A percentile compares a stretch with the other conserved stretches of the same genome.
Conservation (phyloP, 2,113 vertebrate species). For the Lamprotornis superbus region DNA sequence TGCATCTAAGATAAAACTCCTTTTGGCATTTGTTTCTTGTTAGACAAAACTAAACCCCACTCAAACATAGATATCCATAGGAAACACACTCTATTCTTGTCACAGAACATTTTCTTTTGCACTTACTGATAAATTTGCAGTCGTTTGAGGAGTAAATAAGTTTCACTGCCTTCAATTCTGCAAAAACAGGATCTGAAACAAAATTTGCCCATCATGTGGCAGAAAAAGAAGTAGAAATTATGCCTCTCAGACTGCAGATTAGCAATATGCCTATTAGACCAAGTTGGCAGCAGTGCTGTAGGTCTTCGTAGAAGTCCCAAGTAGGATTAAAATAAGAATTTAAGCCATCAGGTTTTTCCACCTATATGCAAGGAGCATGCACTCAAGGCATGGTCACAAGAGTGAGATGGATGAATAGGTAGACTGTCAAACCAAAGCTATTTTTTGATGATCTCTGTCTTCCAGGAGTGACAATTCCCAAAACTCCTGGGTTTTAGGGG, state of each 20-base stretch:
- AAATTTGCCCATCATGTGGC: neutral
- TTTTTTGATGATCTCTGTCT: neutral
- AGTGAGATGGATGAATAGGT: neutral
- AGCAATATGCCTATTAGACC: neutral
- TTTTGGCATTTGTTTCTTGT: neutral
- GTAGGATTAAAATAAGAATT: neutral
- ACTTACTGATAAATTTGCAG: neutral
- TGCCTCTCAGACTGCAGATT: neutral
- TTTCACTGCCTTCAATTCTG: neutral
- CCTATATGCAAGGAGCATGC: neutral
- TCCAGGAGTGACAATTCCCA: neutral
- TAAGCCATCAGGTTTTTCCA: neutral
- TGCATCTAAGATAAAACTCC: neutral
- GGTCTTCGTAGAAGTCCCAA: neutral
- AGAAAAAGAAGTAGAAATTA: neutral
- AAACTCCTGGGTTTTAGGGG: neutral
- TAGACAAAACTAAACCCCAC: neutral
- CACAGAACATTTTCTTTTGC: neutral
- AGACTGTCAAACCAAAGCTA: neutral
- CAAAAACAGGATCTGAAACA: neutral
- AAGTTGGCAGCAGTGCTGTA: neutral
- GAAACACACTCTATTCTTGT: neutral
- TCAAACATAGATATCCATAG: neutral
- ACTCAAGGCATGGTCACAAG: neutral
- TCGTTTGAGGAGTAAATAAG: neutral